These are phyloP conservation scores for Mythimna vitellina DNA, from an alignment of 2,888 invertebrate genomes.

Conservation along the genomic window DNA sequence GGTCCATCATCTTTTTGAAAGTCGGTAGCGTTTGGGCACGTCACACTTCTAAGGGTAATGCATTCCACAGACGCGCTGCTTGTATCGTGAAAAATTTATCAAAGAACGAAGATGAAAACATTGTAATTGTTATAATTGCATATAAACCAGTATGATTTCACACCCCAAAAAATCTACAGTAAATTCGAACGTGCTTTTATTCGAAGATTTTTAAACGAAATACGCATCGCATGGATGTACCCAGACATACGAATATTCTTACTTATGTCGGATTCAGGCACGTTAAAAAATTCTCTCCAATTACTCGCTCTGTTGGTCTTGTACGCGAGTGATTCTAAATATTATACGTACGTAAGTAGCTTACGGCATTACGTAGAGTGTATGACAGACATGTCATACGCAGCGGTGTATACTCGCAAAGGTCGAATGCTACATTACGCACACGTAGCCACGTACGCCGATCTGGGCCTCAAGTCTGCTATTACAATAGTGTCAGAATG, in stretches of 20 bases:
- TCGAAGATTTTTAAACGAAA: background rate
- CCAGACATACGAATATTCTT: background rate
- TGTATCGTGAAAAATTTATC: no score
- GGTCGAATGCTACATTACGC: background rate
- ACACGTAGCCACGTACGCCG: no score
- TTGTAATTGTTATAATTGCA: background rate
- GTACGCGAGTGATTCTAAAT: conserved; percentile 38
- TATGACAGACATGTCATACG: conserved; percentile 4
- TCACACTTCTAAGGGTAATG: no score
- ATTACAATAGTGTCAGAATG: no score
- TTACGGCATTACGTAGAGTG: conserved; percentile 12
- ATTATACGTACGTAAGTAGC: conserved; percentile 2
- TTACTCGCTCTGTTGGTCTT: conserved; percentile 29
- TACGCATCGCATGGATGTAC: background rate
- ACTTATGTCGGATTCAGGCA: background rate
- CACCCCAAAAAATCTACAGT: background rate
- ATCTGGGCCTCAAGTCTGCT: no score
- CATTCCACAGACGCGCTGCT: no score
- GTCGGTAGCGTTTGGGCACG: no score
- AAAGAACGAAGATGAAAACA: no score
- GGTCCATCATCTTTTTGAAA: no score
- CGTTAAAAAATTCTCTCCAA: conserved; percentile 32
- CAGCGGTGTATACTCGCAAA: conserved; percentile 10
- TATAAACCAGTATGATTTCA: background rate
- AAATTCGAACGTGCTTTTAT: background rate